phyloP scores from a whole-genome alignment of 2,888 invertebrate species.

The Calliphora vomitoria region DNA sequence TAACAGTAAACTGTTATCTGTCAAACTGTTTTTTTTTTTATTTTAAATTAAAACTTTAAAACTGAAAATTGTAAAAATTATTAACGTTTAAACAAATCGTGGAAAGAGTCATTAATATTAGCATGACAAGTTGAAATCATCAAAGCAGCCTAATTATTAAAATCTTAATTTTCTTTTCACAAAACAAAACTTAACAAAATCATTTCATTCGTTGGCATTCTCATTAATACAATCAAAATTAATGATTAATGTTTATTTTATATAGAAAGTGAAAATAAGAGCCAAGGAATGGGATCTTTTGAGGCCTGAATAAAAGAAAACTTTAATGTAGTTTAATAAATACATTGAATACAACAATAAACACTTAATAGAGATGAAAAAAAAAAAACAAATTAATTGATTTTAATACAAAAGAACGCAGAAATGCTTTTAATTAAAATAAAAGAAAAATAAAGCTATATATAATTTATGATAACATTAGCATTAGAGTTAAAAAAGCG shows the following conservation, averaged over 20 bases:
- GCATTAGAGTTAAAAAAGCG: background rate
- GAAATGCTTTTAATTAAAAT: slow-evolving; percentile 46
- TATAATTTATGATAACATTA: background rate
- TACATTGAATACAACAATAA: background rate
- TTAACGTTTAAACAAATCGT: no score
- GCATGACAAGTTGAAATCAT: background rate
- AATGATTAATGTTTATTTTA: slow-evolving; percentile 9
- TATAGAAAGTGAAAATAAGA: no score
- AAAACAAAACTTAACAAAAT: background rate
- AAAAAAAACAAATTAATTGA: background rate
- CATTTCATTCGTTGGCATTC: background rate
- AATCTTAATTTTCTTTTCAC: no score
- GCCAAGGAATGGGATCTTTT: background rate
- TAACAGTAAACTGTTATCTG: no score
- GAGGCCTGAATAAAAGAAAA: background rate
- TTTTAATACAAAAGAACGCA: slow-evolving; percentile 1
- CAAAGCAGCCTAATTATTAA: background rate
- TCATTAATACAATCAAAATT: background rate
- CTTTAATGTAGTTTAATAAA: background rate
- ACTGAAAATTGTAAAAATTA: no score
- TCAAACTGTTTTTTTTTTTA: no score
- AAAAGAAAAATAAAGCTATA: background rate
- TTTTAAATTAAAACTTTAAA: no score
- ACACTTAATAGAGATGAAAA: slow-evolving; percentile 2
- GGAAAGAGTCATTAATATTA: no score